Evolutionary conservation across 2,888 invertebrate genomes (phyloP).

Genomic region (Horisme vitalbata): DNA sequence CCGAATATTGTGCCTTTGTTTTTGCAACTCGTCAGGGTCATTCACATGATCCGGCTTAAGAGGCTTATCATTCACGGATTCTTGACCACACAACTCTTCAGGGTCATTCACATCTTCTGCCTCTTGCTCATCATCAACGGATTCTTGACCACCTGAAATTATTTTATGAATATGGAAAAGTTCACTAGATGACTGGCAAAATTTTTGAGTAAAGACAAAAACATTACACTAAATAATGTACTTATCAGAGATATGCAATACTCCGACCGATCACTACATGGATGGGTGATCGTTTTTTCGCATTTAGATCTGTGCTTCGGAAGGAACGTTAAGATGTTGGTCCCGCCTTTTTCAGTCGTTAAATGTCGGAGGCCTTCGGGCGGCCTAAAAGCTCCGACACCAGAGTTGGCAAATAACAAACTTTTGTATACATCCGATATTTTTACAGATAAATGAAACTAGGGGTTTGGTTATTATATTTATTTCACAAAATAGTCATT

Average conservation of each 20-base stretch:
- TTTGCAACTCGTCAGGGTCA: slow-evolving; percentile 29
- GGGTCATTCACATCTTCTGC: slow-evolving; percentile 1
- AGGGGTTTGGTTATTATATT: neutral
- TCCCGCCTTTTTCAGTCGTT: no score
- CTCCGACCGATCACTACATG: no score
- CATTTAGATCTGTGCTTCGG: no score
- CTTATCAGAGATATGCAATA: no score
- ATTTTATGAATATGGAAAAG: slow-evolving; percentile 10
- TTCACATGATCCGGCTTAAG: slow-evolving; percentile 4
- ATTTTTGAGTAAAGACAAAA: neutral
- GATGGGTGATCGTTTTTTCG: no score
- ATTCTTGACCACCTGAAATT: slow-evolving; percentile 12
- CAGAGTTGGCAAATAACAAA: no score
- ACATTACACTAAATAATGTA: no score
- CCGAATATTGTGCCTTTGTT: slow-evolving; percentile 49
- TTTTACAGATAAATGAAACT: slow-evolving; percentile 2
- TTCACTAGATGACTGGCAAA: slow-evolving; percentile 1
- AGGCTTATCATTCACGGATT: neutral
- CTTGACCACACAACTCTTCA: slow-evolving; percentile 23
- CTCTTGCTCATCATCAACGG: neutral
- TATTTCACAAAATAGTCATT: neutral
- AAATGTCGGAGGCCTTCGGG: no score
- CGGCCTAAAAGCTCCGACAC: no score
- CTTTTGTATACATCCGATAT: no score
- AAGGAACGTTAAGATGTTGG: no score